Conservation (phyloP, 1,140 invertebrate species). For the Drosophila tristis region DNA sequence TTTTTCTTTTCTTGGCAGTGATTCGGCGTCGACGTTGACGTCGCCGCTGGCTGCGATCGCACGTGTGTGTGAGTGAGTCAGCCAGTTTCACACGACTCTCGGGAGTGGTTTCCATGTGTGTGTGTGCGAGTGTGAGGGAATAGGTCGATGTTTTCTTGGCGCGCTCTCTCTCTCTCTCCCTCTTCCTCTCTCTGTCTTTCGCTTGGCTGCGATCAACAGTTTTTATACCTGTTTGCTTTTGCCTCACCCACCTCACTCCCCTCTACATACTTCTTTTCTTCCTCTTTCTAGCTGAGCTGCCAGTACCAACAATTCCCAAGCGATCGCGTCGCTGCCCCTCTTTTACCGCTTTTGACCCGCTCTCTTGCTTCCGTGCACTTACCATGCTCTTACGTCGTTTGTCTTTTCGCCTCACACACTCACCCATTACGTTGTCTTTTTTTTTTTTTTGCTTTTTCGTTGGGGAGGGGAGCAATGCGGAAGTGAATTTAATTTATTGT, state of each 20-base stretch:
- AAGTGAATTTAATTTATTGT: conserved; percentile 84
- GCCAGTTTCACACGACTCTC: conserved; percentile 28
- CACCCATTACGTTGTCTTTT: conserved; percentile 75
- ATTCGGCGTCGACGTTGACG: conserved; percentile 22
- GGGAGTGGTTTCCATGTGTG: background rate
- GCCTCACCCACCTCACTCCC: conserved; percentile 6
- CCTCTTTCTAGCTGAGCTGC: conserved; percentile 56
- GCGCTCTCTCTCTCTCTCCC: conserved; percentile 10
- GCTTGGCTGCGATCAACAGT: conserved; percentile 57
- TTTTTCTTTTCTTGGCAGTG: conserved; percentile 46
- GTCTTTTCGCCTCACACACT: conserved; percentile 40
- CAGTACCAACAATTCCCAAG: conserved; percentile 41
- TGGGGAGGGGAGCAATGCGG: conserved; percentile 78
- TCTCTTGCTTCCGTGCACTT: conserved; percentile 65
- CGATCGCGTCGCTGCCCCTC: conserved; percentile 50
- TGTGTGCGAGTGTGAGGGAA: conserved; percentile 25
- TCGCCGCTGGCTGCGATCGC: conserved; percentile 4
- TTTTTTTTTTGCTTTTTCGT: conserved; percentile 38
- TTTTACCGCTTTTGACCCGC: conserved; percentile 37
- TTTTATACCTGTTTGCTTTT: conserved; percentile 75
- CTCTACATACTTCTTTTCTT: conserved; percentile 30
- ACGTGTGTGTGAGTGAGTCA: conserved; percentile 56
- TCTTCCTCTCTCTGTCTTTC: conserved; percentile 10
- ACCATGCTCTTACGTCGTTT: conserved; percentile 63
- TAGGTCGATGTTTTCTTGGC: conserved; percentile 39